Evolutionary conservation across 2,888 invertebrate species (phyloP).

Genomic region (Drosophila peninsularis): DNA sequence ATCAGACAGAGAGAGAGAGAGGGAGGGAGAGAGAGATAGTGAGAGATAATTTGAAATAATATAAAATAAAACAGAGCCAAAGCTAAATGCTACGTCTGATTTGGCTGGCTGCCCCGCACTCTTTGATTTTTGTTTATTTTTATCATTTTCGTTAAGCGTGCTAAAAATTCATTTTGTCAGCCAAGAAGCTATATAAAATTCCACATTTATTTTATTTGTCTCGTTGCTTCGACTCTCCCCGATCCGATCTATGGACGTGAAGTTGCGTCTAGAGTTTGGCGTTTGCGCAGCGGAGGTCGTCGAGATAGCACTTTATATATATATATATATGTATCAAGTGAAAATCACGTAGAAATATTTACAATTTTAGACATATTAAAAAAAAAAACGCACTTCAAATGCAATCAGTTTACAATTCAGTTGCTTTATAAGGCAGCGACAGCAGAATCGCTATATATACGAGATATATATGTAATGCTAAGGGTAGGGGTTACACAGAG

Average conservation of each 20-base stretch:
- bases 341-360: constrained; percentile 9
- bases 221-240: not conserved
- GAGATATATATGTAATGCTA: not conserved
- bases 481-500: not conserved
- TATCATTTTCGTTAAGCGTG: constrained; percentile 68
- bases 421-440: constrained; percentile 33
- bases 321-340: not conserved
- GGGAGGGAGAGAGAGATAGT: not conserved
- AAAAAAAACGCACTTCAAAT: constrained; percentile 34
- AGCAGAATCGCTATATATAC: not conserved
- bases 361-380: constrained; percentile 31
- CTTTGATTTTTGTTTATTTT: constrained; percentile 66
- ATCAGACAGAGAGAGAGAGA: not conserved
- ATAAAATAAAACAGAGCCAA: constrained; percentile 13
- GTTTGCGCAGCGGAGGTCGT: constrained; percentile 61
- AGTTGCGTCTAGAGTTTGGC: constrained; percentile 22
- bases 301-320: constrained; percentile 1
- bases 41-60: constrained; percentile 15
- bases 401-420: constrained; percentile 44
- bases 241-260: constrained; percentile 23
- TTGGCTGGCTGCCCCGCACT: constrained; percentile 5
- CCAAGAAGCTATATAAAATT: constrained; percentile 41
- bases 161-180: constrained; percentile 66
- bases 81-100: constrained; percentile 25
- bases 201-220: constrained; percentile 13